Evolutionary conservation across 2,888 invertebrate species (phyloP).

Genomic region (Balanococcus diminutus): DNA sequence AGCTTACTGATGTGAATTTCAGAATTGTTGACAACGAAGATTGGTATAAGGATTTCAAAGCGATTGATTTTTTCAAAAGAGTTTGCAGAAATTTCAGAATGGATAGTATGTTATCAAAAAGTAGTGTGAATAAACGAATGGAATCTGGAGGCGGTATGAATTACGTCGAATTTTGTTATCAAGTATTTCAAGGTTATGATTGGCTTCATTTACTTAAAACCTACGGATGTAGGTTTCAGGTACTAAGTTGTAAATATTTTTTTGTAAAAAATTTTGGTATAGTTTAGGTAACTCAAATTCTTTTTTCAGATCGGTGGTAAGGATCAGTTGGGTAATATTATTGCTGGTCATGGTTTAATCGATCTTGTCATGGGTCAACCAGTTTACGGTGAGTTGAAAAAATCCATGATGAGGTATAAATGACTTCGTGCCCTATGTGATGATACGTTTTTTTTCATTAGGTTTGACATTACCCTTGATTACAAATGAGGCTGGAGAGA

Average conservation of each 20-base stretch:
- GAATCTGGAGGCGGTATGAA: slow-evolving; percentile 84
- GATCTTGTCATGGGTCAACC: slow-evolving; percentile 69
- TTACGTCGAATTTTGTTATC: slow-evolving; percentile 93
- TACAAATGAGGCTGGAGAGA: slow-evolving; percentile 89
- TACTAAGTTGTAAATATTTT: slow-evolving; percentile 58
- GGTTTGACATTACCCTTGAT: slow-evolving; percentile 89
- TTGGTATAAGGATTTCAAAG: slow-evolving; percentile 81
- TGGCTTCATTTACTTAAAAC: slow-evolving; percentile 67
- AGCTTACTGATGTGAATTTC: slow-evolving; percentile 57
- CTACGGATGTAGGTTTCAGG: slow-evolving; percentile 66
- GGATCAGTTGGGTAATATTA: slow-evolving; percentile 97
- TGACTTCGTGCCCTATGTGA: too few species aligned
- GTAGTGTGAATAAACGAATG: slow-evolving; percentile 77
- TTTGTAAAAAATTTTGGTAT: too few species aligned
- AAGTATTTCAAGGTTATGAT: slow-evolving; percentile 70
- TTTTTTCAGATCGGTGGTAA: slow-evolving; percentile 82
- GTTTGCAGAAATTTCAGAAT: slow-evolving; percentile 86
- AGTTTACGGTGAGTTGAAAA: slow-evolving; percentile 76
- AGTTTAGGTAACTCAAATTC: too few species aligned
- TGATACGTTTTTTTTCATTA: slow-evolving; percentile 61
- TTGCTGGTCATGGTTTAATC: slow-evolving; percentile 90
- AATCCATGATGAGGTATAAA: too few species aligned
- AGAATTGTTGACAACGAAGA: slow-evolving; percentile 86
- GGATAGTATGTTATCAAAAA: slow-evolving; percentile 83
- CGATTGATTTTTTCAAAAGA: slow-evolving; percentile 79